Conservation (phyloP, 1,140 invertebrate species). For the Drosophila ohnishii region DNA sequence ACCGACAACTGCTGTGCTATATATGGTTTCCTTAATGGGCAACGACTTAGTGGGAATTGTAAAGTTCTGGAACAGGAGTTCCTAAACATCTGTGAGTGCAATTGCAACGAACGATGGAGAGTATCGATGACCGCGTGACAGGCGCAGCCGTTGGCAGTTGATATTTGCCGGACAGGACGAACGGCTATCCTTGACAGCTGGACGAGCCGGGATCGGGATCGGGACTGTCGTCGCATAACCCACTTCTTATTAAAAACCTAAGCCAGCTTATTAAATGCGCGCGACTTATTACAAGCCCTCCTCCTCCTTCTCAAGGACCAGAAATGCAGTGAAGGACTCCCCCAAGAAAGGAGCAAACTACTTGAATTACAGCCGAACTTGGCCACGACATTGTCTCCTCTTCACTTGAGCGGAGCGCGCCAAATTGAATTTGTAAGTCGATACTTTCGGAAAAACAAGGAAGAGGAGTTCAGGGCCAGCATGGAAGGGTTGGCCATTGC, state of each 20-base stretch:
- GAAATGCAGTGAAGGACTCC: slow-evolving; percentile 28
- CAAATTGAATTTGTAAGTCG: slow-evolving; percentile 78
- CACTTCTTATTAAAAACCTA: slow-evolving; percentile 79
- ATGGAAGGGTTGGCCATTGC: slow-evolving; percentile 49
- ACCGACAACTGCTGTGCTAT: slow-evolving; percentile 16
- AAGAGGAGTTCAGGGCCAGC: slow-evolving; percentile 8
- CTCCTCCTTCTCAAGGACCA: neutral
- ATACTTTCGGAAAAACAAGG: slow-evolving; percentile 55
- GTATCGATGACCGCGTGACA: slow-evolving; percentile 72
- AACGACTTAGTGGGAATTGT: slow-evolving; percentile 22
- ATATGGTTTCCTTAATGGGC: slow-evolving; percentile 37
- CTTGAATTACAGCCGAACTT: slow-evolving; percentile 75
- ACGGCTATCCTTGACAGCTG: slow-evolving; percentile 62
- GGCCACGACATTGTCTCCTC: slow-evolving; percentile 61
- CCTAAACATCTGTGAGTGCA: slow-evolving; percentile 28
- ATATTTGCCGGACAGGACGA: slow-evolving; percentile 43
- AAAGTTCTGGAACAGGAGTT: slow-evolving; percentile 21
- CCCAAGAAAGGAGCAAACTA: slow-evolving; percentile 53
- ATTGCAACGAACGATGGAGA: slow-evolving; percentile 34
- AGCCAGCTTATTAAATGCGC: slow-evolving; percentile 72
- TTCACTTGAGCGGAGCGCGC: slow-evolving; percentile 79
- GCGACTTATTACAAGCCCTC: slow-evolving; percentile 57
- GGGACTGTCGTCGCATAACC: slow-evolving; percentile 48
- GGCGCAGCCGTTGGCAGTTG: slow-evolving; percentile 46
- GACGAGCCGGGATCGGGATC: slow-evolving; percentile 40